Conservation (phyloP, 2,113 vertebrate genomes). For the Bos indicus region DNA sequence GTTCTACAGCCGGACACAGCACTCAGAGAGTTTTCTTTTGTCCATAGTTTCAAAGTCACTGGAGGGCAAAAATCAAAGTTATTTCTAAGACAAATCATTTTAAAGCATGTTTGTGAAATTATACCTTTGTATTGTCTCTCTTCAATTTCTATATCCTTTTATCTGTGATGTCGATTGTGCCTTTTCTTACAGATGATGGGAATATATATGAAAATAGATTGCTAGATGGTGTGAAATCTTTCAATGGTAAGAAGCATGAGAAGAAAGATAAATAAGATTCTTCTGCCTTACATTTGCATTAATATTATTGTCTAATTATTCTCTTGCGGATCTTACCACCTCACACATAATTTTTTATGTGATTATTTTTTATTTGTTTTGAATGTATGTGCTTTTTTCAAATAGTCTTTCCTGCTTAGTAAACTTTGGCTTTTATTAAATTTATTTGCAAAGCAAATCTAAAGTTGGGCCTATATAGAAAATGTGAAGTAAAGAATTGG, state of each 20-base stretch:
- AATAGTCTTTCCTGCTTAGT: neutral
- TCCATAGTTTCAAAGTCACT: neutral
- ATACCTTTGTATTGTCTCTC: neutral
- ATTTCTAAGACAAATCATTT: neutral
- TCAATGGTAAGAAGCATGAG: neutral
- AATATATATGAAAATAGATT: constrained; percentile 15
- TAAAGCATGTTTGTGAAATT: neutral
- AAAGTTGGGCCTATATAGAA: neutral
- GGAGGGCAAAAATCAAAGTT: neutral
- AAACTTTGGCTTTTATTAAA: neutral
- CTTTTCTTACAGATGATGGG: constrained; percentile 27
- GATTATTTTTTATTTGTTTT: neutral
- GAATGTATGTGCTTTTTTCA: neutral
- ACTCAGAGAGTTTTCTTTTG: neutral
- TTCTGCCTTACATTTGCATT: neutral
- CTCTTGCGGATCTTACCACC: neutral
- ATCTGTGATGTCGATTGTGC: neutral
- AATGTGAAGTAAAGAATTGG: neutral
- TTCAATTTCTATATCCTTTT: neutral
- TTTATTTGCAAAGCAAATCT: constrained; percentile 5
- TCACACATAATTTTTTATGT: neutral
- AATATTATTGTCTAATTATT: neutral
- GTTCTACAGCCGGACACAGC: neutral
- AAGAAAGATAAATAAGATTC: neutral
- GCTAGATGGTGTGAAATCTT: neutral